Conservation (phyloP, 2,888 invertebrate species). For the Lepetodrilus schrolli region DNA sequence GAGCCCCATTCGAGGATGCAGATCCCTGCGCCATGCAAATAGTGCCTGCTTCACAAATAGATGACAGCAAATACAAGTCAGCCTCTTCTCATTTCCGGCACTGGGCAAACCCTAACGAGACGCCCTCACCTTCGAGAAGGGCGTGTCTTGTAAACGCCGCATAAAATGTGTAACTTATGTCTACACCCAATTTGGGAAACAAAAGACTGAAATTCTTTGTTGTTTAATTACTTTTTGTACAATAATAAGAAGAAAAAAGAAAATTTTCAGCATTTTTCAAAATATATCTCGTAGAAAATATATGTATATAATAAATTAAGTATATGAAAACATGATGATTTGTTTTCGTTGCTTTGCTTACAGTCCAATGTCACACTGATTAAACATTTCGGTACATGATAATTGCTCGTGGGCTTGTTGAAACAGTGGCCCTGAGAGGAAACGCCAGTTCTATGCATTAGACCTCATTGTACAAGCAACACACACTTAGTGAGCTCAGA, state of each 20-base stretch:
- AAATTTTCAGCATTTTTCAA: too few relatives aligned
- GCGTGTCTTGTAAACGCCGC: not conserved
- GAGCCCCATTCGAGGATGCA: not conserved
- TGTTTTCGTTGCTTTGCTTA: not conserved
- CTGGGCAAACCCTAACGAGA: not conserved
- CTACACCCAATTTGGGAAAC: too few relatives aligned
- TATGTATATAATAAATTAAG: too few relatives aligned
- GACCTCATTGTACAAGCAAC: slow-evolving; percentile 5
- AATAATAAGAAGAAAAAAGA: too few relatives aligned
- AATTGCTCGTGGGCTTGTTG: not conserved
- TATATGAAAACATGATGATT: too few relatives aligned
- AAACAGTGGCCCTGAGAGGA: not conserved
- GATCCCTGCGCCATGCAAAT: not conserved
- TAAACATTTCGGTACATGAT: not conserved
- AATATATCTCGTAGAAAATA: too few relatives aligned
- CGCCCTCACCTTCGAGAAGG: not conserved
- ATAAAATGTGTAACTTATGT: too few relatives aligned
- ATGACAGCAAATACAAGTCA: not conserved
- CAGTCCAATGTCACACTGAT: not conserved
- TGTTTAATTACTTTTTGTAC: too few relatives aligned
- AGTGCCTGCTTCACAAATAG: not conserved
- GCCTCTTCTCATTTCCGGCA: not conserved
- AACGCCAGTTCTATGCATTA: not conserved
- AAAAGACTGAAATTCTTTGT: too few relatives aligned
- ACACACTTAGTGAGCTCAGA: not conserved